phyloP scores from a whole-genome alignment of 2,113 vertebrate genomes.

The Chaetodon trifascialis region DNA sequence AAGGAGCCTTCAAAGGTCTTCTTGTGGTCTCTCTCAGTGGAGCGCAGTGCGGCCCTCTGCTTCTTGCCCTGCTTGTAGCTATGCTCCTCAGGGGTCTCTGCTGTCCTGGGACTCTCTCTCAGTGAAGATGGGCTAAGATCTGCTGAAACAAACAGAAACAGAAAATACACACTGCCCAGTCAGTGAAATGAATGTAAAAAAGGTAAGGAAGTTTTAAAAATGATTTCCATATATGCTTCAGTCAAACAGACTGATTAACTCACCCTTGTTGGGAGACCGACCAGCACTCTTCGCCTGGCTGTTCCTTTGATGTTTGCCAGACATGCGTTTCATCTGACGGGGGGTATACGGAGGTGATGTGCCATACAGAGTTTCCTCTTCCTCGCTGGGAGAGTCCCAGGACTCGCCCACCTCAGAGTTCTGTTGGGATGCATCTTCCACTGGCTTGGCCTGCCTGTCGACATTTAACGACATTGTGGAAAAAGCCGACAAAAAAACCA shows the following conservation, averaged over 20 bases:
- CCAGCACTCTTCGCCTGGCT: conserved; percentile 78
- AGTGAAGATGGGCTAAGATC: conserved; percentile 84
- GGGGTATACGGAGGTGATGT: conserved; percentile 91
- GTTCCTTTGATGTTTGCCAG: conserved; percentile 91
- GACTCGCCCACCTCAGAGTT: conserved; percentile 88
- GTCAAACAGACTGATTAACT: neutral
- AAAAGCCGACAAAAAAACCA: neutral
- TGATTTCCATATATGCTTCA: neutral
- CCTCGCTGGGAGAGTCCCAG: conserved; percentile 89
- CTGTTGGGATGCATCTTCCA: conserved; percentile 83
- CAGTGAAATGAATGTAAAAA: conserved; percentile 5
- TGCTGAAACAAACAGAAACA: conserved; percentile 63
- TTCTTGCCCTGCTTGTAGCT: conserved; percentile 94
- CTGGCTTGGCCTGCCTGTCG: conserved; percentile 84
- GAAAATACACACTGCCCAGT: neutral
- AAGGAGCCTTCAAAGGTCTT: conserved; percentile 94
- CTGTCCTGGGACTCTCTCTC: conserved; percentile 80
- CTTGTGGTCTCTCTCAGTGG: conserved; percentile 93
- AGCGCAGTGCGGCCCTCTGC: conserved; percentile 87
- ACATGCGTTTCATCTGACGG: conserved; percentile 97
- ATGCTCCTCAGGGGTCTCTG: conserved; percentile 88
- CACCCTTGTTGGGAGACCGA: conserved; percentile 88
- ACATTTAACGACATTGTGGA: conserved; percentile 3
- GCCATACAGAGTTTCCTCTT: conserved; percentile 87
- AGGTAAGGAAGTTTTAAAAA: no score